Conservation (phyloP, 2,888 invertebrate species). For the Zaprionus bogoriensis region DNA sequence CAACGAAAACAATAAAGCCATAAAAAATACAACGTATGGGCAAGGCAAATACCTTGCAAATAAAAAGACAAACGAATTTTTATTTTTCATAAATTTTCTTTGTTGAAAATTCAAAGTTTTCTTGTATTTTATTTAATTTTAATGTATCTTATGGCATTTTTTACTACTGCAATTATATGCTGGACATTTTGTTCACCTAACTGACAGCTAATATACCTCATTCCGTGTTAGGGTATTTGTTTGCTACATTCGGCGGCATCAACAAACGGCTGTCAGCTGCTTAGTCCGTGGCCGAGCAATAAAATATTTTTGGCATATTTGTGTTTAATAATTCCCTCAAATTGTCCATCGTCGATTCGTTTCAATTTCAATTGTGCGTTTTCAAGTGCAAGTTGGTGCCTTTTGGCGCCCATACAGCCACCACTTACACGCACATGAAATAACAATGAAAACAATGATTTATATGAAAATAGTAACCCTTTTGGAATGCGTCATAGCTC, state of each 20-base stretch:
- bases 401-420: neutral
- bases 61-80: neutral
- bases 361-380: slow-evolving; percentile 45
- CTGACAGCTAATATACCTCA: neutral
- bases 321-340: slow-evolving; percentile 52
- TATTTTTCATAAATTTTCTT: neutral
- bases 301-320: slow-evolving; percentile 56
- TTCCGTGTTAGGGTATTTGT: slow-evolving; percentile 4
- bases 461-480: too few species aligned
- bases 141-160: too few species aligned
- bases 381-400: slow-evolving; percentile 48
- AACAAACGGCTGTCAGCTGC: slow-evolving; percentile 58
- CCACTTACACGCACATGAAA: neutral
- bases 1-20: slow-evolving; percentile 32
- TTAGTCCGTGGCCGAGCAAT: slow-evolving; percentile 37
- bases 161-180: too few species aligned
- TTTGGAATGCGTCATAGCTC: too few species aligned
- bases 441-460: neutral
- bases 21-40: neutral
- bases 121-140: too few species aligned
- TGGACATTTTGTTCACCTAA: neutral
- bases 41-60: neutral
- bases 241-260: slow-evolving; percentile 46
- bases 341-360: slow-evolving; percentile 46
- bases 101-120: too few species aligned